A percentile compares a stretch with the other conserved stretches of the same genome.
phyloP scores from a whole-genome alignment of 2,113 vertebrate genomes.

The Patagioenas fasciata region DNA sequence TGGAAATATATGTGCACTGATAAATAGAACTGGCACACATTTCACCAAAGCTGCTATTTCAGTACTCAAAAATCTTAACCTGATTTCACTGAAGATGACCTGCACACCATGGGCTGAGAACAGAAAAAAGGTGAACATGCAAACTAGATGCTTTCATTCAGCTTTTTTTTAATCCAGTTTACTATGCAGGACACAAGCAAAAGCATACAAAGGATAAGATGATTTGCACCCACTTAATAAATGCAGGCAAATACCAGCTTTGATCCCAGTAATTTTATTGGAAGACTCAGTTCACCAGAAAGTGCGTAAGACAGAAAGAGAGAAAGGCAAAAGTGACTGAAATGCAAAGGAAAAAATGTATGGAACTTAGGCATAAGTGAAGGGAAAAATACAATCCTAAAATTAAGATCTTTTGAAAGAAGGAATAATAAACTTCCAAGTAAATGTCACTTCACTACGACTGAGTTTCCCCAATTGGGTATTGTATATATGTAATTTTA shows the following conservation, averaged over 20 bases:
- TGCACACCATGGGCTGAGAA: not conserved
- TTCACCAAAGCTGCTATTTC: not conserved
- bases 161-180: not conserved
- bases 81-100: not conserved
- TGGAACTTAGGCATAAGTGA: not conserved
- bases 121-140: not conserved
- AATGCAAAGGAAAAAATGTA: not conserved
- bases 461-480: not conserved
- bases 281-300: not conserved
- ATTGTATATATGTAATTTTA: not conserved
- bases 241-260: not conserved
- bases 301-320: not conserved
- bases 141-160: not conserved
- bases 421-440: constrained; percentile 6
- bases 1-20: not conserved
- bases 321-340: not conserved
- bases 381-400: not conserved
- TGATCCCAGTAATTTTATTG: not conserved
- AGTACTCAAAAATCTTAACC: not conserved
- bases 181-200: not conserved
- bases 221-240: not conserved
- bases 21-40: not conserved
- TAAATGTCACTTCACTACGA: constrained; percentile 4
- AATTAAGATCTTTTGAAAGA: not conserved
- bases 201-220: not conserved